Conservation (phyloP, 2,888 invertebrate species). For the Ophion costatus region DNA sequence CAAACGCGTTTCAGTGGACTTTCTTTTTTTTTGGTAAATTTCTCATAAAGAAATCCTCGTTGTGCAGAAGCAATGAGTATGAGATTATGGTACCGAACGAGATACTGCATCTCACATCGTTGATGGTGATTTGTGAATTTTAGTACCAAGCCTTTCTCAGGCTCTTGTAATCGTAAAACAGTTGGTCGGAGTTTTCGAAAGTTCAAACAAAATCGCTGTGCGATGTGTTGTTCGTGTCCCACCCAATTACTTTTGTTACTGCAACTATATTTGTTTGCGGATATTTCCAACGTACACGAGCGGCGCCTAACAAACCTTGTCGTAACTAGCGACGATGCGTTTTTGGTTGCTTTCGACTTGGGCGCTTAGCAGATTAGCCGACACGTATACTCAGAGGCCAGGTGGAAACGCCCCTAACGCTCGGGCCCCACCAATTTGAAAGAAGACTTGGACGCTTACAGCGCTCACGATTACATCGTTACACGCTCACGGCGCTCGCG, state of each 20-base stretch:
- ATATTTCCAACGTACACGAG: background rate
- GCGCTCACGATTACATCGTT: too few species aligned
- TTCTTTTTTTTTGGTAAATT: background rate
- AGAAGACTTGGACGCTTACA: too few species aligned
- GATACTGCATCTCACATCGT: background rate
- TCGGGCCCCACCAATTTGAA: too few species aligned
- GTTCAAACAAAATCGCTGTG: conserved; percentile 18
- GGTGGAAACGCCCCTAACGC: too few species aligned
- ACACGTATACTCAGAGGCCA: too few species aligned
- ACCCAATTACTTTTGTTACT: background rate
- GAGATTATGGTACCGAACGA: background rate
- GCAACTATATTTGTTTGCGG: background rate
- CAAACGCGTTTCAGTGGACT: conserved; percentile 20
- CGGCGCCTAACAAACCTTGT: too few species aligned
- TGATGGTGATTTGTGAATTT: conserved; percentile 24
- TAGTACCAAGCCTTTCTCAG: conserved; percentile 22
- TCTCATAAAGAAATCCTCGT: background rate
- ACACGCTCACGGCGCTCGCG: too few species aligned
- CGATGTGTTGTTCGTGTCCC: background rate
- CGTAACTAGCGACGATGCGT: too few species aligned
- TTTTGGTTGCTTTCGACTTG: too few species aligned
- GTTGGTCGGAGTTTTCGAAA: conserved; percentile 21
- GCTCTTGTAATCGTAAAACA: conserved; percentile 5
- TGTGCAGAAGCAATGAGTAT: background rate
- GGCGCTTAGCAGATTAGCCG: too few species aligned